Base-by-base conservation (phyloP, 2,888 invertebrate genomes). In the Pharmacophagus antenor region DNA sequence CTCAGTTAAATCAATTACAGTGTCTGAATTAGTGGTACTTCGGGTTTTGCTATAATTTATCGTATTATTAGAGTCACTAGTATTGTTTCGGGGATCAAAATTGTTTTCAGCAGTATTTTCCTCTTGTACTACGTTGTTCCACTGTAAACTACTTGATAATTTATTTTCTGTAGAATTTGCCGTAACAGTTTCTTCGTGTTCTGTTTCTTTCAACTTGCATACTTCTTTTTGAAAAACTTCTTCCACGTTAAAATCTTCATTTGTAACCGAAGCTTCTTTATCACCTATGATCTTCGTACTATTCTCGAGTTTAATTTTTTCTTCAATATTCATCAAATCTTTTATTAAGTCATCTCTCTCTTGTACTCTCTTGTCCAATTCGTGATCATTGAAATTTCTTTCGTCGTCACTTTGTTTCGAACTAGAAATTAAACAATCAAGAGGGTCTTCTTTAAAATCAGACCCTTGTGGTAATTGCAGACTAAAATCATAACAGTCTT, bases 321-420 rank as follows among this genome's bases (percentile, higher is more conserved):
- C 81, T 68, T 88, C 89, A 67, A 89, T 86, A 62, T 87, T 88
- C 80, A 89, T 84, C 57, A 89, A 72, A 69, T 89, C 89, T 68
- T 88, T 84, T 61, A 89, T 89, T 42, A 89, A 87, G 70, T 87
- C 84, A 59, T 86, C 88, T 64, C 83, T 77, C 59, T 85, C 88
- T 64, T 83, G 77, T 52, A 76, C 77, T 62, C 74, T 63, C 63
- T 82, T 82, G 18, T 80, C 79, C 17, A 80, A 63, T 58, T 78
- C 74, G 56, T 71, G 71, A 27, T 77, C 76, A 58, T 72, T 74
- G 55, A 73, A 80, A 37, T 70, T 75, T 41, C 71, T 73, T 42
- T 81, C 81, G 23, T 79, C 80, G 58, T 77, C 77, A 59, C 67
- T 78, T 59, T 77, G 76, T 65, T 87, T 87, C 6, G 88, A 82